phyloP scores from a whole-genome alignment of 1,140 invertebrate genomes.

The Drosophila pallidifrons region DNA sequence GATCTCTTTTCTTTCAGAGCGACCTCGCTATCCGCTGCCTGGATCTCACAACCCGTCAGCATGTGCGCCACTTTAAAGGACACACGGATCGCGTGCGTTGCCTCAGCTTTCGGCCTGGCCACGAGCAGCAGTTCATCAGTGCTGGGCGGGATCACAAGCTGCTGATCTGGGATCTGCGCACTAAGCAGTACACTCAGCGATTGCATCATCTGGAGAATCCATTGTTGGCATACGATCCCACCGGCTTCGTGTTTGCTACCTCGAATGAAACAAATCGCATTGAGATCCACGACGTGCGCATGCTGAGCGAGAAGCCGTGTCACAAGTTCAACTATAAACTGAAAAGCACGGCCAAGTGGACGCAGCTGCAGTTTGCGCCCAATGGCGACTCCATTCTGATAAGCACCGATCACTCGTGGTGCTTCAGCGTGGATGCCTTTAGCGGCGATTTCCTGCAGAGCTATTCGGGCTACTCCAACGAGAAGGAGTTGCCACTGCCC shows the following conservation, averaged over 20 bases:
- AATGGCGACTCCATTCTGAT: conserved; percentile 48
- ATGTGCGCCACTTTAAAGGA: conserved; percentile 30
- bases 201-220: conserved; percentile 29
- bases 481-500: conserved; percentile 21
- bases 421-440: conserved; percentile 54
- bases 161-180: conserved; percentile 54
- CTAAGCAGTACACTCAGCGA: neutral
- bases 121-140: conserved; percentile 43
- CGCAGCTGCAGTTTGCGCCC: conserved; percentile 59
- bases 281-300: conserved; percentile 54
- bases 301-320: conserved; percentile 28
- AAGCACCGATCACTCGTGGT: conserved; percentile 46
- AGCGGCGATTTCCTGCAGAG: conserved; percentile 33
- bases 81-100: conserved; percentile 11
- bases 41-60: conserved; percentile 26
- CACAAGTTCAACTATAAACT: conserved; percentile 44
- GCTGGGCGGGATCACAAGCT: conserved; percentile 43
- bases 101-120: conserved; percentile 35
- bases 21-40: conserved; percentile 43
- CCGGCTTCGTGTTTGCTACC: conserved; percentile 44
- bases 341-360: conserved; percentile 42
- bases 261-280: conserved; percentile 18
- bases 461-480: conserved; percentile 36
- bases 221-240: conserved; percentile 46
- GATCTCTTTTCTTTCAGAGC: conserved; percentile 3